A percentile compares a stretch with the other conserved stretches of the same genome.
Evolutionary conservation across 2,113 vertebrate species (phyloP).

Genomic region (Gymnorhina tibicen): DNA sequence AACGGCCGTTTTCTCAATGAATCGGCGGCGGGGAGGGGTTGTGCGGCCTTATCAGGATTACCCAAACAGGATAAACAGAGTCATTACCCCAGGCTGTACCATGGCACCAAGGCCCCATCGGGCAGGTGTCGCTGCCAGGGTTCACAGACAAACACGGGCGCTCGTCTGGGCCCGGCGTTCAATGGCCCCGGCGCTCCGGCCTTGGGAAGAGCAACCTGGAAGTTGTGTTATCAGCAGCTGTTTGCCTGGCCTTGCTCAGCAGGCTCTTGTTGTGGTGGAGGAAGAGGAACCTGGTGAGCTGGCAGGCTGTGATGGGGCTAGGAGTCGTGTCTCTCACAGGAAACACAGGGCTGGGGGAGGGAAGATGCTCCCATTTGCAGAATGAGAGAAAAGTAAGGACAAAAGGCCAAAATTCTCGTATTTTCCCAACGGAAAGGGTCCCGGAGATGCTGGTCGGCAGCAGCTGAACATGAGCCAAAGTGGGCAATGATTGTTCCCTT

Average conservation of each 20-base stretch:
- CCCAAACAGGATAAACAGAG: slow-evolving; percentile 72
- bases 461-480: background rate
- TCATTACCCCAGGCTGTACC: slow-evolving; percentile 91
- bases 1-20: slow-evolving; percentile 86
- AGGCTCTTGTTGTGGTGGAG: background rate
- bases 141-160: background rate
- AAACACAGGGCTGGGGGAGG: rapidly evolving
- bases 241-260: slow-evolving; percentile 65
- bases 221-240: slow-evolving; percentile 55
- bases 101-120: slow-evolving; percentile 85
- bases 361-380: no score
- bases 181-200: background rate
- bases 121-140: slow-evolving; percentile 61
- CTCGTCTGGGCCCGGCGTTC: background rate
- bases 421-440: background rate
- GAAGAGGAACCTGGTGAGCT: rapidly evolving
- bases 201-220: slow-evolving; percentile 73
- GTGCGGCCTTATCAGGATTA: slow-evolving; percentile 76
- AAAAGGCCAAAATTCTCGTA: rapidly evolving
- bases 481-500: background rate
- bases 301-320: rapidly evolving
- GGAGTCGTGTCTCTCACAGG: rapidly evolving
- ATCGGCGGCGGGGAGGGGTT: slow-evolving; percentile 24
- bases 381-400: background rate
- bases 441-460: background rate